A percentile compares a stretch with the other conserved stretches of the same genome.
phyloP scores from a whole-genome alignment of 92 coral and sea anemone species.

The Muricea muricata region DNA sequence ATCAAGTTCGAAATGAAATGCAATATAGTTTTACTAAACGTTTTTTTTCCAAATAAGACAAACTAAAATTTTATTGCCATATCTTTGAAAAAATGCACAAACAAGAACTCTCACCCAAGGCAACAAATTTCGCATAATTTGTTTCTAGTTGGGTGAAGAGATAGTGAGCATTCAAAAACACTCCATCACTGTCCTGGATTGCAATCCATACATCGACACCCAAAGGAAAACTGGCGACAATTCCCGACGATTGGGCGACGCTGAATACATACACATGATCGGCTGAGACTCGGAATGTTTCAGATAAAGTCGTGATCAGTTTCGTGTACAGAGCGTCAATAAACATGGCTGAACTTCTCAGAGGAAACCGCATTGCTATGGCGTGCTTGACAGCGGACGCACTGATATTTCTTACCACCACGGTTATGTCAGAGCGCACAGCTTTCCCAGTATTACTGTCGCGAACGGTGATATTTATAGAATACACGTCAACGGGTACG shows the following conservation, averaged over 20 bases:
- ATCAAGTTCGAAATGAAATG: too few species aligned
- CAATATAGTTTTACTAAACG: too few species aligned
- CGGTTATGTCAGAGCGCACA: constrained; percentile 62
- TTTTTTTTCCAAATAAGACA: too few species aligned
- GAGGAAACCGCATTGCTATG: constrained; percentile 72
- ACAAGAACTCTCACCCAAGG: constrained; percentile 79
- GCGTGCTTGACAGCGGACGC: constrained; percentile 69
- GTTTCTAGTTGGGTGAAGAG: constrained; percentile 50
- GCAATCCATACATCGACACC: constrained; percentile 73
- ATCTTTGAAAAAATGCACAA: too few species aligned
- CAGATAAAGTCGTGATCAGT: background rate
- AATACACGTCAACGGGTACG: constrained; percentile 65
- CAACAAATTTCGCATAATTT: constrained; percentile 38
- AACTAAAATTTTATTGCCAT: too few species aligned
- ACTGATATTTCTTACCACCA: constrained; percentile 70
- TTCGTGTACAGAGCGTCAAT: constrained; percentile 37
- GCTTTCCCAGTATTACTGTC: constrained; percentile 72
- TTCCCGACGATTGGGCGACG: constrained; percentile 27
- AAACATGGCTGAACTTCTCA: constrained; percentile 39
- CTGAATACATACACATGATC: constrained; percentile 25
- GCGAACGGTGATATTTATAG: constrained; percentile 60
- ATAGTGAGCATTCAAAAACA: constrained; percentile 41
- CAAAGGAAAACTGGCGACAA: constrained; percentile 48
- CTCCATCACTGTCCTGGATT: constrained; percentile 26
- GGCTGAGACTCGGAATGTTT: constrained; percentile 7